These are phyloP conservation scores for Puntigrus tetrazona DNA, from an alignment of 2,113 vertebrate genomes.

Conservation along the genomic window DNA sequence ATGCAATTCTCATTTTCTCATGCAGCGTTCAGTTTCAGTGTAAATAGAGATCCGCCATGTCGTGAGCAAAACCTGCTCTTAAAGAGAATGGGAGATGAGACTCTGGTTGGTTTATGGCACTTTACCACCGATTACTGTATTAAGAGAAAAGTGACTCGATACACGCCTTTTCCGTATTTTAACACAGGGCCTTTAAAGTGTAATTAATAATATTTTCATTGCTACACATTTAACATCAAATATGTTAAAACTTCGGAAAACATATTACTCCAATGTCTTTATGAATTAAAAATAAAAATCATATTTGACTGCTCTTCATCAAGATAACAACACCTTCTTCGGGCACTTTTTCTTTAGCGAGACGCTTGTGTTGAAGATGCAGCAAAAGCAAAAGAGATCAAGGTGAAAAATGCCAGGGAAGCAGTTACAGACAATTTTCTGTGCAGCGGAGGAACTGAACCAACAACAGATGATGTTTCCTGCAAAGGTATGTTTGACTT, in stretches of 20 bases:
- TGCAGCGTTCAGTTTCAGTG: no score
- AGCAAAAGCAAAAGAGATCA: slow-evolving; percentile 29
- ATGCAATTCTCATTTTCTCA: no score
- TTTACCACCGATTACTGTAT: no score
- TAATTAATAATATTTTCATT: no score
- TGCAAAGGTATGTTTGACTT: slow-evolving; percentile 66
- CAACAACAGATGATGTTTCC: slow-evolving; percentile 60
- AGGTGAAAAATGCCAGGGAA: not conserved
- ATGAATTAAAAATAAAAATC: not conserved
- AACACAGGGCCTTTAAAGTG: not conserved
- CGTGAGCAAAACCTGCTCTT: no score
- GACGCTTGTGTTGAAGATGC: slow-evolving; percentile 66
- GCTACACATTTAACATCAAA: not conserved
- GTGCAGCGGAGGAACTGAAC: slow-evolving; percentile 66
- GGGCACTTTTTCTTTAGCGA: slow-evolving; percentile 56
- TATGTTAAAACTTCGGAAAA: not conserved
- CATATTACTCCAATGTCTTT: not conserved
- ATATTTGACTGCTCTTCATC: not conserved
- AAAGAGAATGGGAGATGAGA: no score
- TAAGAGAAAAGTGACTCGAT: no score
- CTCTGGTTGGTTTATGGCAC: no score
- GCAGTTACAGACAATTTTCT: slow-evolving; percentile 73
- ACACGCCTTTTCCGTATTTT: no score
- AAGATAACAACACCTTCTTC: not conserved
- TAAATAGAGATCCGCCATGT: no score